Evolutionary conservation across 2,797 vertebrate species (phyloP), one percentile per base, ranked within the genome.

Genomic region (Sylvilagus floridanus): DNA sequence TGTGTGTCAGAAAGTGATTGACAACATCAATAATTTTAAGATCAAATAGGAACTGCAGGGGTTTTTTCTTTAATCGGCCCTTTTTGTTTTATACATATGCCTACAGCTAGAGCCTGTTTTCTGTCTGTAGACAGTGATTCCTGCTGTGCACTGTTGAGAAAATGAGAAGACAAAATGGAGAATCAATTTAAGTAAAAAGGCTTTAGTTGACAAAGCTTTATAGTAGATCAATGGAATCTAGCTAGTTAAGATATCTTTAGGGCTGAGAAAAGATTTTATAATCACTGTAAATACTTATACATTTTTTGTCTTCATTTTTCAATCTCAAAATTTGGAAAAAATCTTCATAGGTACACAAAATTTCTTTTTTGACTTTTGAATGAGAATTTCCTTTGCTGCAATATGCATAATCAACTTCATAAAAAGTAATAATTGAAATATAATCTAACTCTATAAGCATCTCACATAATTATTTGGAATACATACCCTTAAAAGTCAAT

Each of bases 51-150:
- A 99, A 98, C 98, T 98, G 97, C 96, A 95, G 96, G 97, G 76
- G 96, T 92, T 97, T 97, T 79, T 93, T 98, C 98, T 99, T 99
- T 98, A 99, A 98, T 98, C 94, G 95, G 96, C 98, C 95, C 90
- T 96, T 98, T 98, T 99, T 98, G 98, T 98, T 98, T 98, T 98
- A 98, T 98, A 98, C 97, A 92, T 98, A 96, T 98, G 99, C 99
- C 99, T 98, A 98, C 98, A 99, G 99, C 98, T 98, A 98, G 98
- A 99, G 98, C 97, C 97, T 99, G 98, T 98, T 98, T 98, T 98
- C 98, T 96, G 86, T 97, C 97, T 98, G 98, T 98, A 98, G 98
- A 98, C 97, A 98, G 92, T 98, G 98, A 97, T 97, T 98, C 99
- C 98, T 98, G 99, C 99, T 99, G 99, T 98, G 99, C 98, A 98